phyloP scores from a whole-genome alignment of 2,113 vertebrate genomes.

The Gasterosteus nipponicus region DNA sequence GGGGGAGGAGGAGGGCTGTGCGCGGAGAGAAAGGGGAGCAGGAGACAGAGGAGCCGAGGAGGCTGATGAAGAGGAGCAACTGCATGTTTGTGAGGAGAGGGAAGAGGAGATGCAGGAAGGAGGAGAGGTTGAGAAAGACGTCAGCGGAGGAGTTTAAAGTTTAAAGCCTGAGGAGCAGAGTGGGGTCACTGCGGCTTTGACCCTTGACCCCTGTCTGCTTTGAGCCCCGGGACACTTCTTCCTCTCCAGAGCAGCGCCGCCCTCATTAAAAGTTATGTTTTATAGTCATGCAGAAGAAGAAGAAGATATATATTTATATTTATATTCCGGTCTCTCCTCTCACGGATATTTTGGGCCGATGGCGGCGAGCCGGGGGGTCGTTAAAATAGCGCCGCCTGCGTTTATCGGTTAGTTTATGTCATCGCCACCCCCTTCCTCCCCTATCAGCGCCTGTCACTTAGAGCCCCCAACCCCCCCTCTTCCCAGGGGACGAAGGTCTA shows the following conservation, averaged over 20 bases:
- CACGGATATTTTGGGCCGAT: slow-evolving; percentile 59
- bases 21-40: no score
- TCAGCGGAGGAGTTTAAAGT: not conserved
- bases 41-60: no score
- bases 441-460: slow-evolving; percentile 40
- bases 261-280: slow-evolving; percentile 45
- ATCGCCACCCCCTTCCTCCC: slow-evolving; percentile 13
- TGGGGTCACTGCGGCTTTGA: slow-evolving; percentile 7
- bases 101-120: no score
- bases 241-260: not conserved
- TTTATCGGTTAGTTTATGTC: slow-evolving; percentile 25
- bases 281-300: no score
- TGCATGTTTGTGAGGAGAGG: no score
- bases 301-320: no score
- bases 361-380: slow-evolving; percentile 19
- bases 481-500: no score
- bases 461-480: no score
- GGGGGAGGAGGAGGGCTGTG: no score
- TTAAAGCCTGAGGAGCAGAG: not conserved
- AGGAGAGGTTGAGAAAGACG: not conserved
- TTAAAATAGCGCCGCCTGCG: slow-evolving; percentile 50
- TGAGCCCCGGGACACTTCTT: slow-evolving; percentile 13
- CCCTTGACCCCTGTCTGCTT: slow-evolving; percentile 25
- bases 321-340: slow-evolving; percentile 27
- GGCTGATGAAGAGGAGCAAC: no score